Evolutionary conservation across 1,140 invertebrate genomes (phyloP), one percentile per base, ranked within the genome.

Genomic region (Bombus difficillimus): DNA sequence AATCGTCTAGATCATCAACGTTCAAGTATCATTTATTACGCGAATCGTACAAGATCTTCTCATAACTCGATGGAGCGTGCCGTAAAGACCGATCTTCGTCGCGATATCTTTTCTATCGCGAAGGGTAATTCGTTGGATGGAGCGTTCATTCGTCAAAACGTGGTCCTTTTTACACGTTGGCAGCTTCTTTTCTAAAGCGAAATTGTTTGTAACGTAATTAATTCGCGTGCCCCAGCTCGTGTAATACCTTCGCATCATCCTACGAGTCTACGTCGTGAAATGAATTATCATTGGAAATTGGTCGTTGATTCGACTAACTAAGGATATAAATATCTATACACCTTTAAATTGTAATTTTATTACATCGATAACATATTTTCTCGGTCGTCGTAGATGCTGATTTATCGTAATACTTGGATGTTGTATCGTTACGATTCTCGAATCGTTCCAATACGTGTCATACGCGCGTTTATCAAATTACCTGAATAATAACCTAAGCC

Each of bases 161-260:
- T 0, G 32, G 66, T 34, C 6, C 18, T 34, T 34, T 68, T 34
- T 39, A 71, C 12, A 12, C 32, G 12, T 66, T 69, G 68, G 25
- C 34, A 3, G 37, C 25, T 41, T 71, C 39, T 28, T 41, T 41
- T 41, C 37, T 41, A 18, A 41, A 71, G 15, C 10, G 39, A 71
- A 41, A 71, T n/a, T 13, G 28, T 71, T 71, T 41, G 25, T 25
- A 76, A 25, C 25, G 53, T 76, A n/a, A 59, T 76, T 76, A 76
- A 76, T 59, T 37, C 34, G 57, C 32, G 43, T 28, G 47, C 32
- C 28, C 32, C n/a, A 5, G 34, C 32, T 15, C 22, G 32, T 3
- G 32, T 28, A 37, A 12, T 25, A 8, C 25, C 1, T 10, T 39
- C 13, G 13, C 3, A 41, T n/a, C 25, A 9, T 34, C 53, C 13